A percentile compares a stretch with the other conserved stretches of the same genome.
Conservation (phyloP, 2,797 vertebrate genomes). For the Halcyon badia region DNA sequence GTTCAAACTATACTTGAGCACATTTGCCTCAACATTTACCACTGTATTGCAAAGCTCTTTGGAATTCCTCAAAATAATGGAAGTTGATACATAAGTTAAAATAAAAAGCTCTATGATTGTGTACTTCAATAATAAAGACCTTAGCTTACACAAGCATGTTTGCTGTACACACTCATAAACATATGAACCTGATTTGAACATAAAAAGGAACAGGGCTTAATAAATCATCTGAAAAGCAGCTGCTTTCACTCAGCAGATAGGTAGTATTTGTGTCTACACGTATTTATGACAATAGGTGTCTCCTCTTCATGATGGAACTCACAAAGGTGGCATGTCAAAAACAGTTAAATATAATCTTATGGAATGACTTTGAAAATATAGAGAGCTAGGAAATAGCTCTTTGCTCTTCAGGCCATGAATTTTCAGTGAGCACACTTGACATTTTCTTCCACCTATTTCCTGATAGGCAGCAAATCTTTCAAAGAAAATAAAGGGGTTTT, state of each 20-base stretch:
- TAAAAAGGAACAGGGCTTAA: not conserved
- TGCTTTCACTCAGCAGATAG: not conserved
- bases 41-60: not conserved
- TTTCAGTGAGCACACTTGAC: not conserved
- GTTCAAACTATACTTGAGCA: not conserved
- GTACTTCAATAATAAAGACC: not conserved
- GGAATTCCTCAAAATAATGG: not conserved
- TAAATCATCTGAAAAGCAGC: not conserved
- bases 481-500: not conserved
- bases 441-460: not conserved
- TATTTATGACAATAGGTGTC: not conserved
- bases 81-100: not conserved
- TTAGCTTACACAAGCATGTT: not conserved
- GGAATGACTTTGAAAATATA: not conserved
- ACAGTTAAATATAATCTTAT: not conserved
- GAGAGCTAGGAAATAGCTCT: not conserved
- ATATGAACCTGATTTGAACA: not conserved
- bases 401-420: not conserved
- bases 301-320: not conserved
- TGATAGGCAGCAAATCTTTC: not conserved
- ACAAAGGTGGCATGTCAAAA: not conserved
- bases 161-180: not conserved
- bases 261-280: not conserved
- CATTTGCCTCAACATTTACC: not conserved
- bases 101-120: not conserved